Evolutionary conservation across 2,797 vertebrate genomes (phyloP), one percentile per base, ranked within the genome.

Genomic region (Gymnocypris eckloni): DNA sequence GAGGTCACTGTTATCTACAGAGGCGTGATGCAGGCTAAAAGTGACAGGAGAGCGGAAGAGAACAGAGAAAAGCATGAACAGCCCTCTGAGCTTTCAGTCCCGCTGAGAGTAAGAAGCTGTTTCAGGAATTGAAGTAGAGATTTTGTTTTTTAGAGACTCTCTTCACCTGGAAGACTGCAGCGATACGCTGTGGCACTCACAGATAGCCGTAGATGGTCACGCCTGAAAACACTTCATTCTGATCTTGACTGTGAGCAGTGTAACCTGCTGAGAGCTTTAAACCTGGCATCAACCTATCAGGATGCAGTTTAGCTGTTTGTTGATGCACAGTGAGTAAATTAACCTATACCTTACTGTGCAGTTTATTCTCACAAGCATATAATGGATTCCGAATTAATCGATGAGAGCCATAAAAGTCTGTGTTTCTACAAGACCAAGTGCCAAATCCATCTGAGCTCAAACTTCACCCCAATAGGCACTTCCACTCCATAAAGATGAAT

Each of bases 91-190:
- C 50, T 70, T 83, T 75, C 22, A 43, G 41, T 82, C 86, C 77
- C 64, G 83, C 43, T 67, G 83, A 3, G 82, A 33, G 18, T 77
- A 20, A 83, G 85, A 77, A 86, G 69, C 83, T 66, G 86, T 52
- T 45, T 28, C 37, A n/a, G 67, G 86, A 90, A 88, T 84, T 88
- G 83, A 86, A 88, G 88, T 83, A 71, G 56, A 87, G 86, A 85
- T 88, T 75, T 84, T 1, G 16, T 78, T 56, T 83, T 80, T 85
- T 52, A 48, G 81, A 76, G 71, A 64, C 28, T 75, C 52, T 82
- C 84, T 78, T 85, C 76, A 70, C 66, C 78, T 33, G 81, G 61
- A 64, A 22, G 76, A 59, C 89, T 83, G 70, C 8, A 39, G 75
- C 61, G 76, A 82, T 61, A 28, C 28, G 67, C 52, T 48, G 20